These are phyloP conservation scores for Fringilla coelebs DNA, from an alignment of 2,797 vertebrate genomes.

Conservation along the genomic window DNA sequence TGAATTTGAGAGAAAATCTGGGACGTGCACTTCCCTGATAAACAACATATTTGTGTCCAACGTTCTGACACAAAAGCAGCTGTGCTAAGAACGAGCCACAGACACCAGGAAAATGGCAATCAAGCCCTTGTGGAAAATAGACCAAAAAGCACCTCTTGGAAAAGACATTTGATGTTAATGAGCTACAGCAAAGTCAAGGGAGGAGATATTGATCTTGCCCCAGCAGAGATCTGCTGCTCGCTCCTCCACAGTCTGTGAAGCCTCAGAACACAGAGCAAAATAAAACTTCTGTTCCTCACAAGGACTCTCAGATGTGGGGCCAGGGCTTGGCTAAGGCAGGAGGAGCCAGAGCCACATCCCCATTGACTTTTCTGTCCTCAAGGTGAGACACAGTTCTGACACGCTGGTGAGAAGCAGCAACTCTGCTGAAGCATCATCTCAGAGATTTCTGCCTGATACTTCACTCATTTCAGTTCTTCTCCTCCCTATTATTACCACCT, in stretches of 20 bases:
- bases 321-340: neutral
- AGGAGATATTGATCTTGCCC: neutral
- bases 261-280: neutral
- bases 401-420: neutral
- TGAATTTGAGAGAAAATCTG: neutral
- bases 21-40: neutral
- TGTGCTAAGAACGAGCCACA: neutral
- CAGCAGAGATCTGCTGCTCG: neutral
- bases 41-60: neutral
- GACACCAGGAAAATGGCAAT: neutral
- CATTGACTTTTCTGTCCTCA: neutral
- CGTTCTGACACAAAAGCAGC: neutral
- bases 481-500: neutral
- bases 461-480: neutral
- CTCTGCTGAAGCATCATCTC: neutral
- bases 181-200: neutral
- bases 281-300: neutral
- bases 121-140: neutral
- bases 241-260: neutral
- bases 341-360: neutral
- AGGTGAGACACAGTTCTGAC: fast-evolving
- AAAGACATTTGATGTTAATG: neutral
- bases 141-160: neutral
- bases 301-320: neutral
- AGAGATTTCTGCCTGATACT: neutral